Base-by-base conservation (phyloP, 2,888 invertebrate species). In the Campoletis raptor region DNA sequence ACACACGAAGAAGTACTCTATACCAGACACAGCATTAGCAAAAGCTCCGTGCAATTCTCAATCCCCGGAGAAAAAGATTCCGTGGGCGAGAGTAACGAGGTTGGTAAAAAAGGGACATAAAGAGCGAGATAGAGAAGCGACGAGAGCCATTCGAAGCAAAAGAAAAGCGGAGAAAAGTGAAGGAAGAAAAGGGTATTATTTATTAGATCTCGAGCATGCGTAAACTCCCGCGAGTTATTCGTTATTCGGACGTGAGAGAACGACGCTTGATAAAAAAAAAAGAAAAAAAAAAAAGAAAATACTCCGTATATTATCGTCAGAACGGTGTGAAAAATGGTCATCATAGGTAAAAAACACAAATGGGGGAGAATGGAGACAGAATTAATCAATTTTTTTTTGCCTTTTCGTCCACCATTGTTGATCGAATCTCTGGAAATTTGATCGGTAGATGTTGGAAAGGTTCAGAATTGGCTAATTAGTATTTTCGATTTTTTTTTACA, bases 201-300 rank as follows among this genome's bases (percentile, higher is more conserved):
- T 88, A 86, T 88, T 86, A 78, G 88, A 88, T 84, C 72, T 77
- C 84, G 57, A 76, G 79, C 73, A 85, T 87, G 85, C 74, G 87
- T 81, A 57, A 40, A 69, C 57, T 78, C 69, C 48, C 18, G 52
- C 18, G 52, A 69, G 69, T 77, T 70, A 85, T 82, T 42, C 74
- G 79, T 85, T 85, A 69, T 83, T 83, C 69, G 80, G 69, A 77
- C 76, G 74, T 66, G 72, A n/a, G 66, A 66, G 66, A 45, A 54
- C 37, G 77, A 42, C 36, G 80, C 12, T 66, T 21, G 72, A 48
- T 74, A 36, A 83, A 73, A 40, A 42, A 70, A 72, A 64, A 42
- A 70, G 66, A 64, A 76, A 61, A 61, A 42, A 70, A 72, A 64
- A 42, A 70, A 66, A 64, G 70, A 61, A 61, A 40, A 79, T 61